Percentiles rank a stretch among this genome's conserved stretches.
Conservation (phyloP, 2,888 invertebrate species). For the Metacarcinus magister region DNA sequence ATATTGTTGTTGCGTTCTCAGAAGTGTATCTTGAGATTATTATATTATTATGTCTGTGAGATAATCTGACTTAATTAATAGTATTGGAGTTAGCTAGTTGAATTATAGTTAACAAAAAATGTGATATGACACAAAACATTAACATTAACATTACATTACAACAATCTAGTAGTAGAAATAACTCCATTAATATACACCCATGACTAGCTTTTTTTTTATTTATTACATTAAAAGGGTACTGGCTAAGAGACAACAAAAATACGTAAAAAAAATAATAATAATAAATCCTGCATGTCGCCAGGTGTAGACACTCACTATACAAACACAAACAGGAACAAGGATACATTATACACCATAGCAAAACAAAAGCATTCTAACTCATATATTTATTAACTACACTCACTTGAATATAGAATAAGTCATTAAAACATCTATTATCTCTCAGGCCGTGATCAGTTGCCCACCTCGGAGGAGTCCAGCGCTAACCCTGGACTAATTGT, state of each 20-base stretch:
- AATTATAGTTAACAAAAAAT: not conserved
- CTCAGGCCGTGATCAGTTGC: slow-evolving; percentile 53
- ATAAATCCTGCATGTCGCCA: too few relatives aligned
- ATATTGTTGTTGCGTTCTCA: not conserved
- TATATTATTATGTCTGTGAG: not conserved
- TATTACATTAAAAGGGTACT: too few relatives aligned
- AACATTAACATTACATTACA: too few relatives aligned
- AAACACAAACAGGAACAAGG: too few relatives aligned
- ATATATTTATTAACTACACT: too few relatives aligned
- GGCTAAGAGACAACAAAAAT: too few relatives aligned
- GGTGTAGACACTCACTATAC: too few relatives aligned
- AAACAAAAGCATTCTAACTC: too few relatives aligned
- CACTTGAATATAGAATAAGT: not conserved
- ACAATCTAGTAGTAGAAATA: too few relatives aligned
- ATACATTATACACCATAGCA: too few relatives aligned
- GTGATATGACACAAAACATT: not conserved
- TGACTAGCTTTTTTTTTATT: too few relatives aligned
- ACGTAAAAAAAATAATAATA: too few relatives aligned
- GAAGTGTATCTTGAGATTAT: not conserved
- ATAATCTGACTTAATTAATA: not conserved
- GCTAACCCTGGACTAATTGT: slow-evolving; percentile 69
- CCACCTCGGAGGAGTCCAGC: not conserved
- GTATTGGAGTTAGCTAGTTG: not conserved
- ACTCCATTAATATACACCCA: not conserved
- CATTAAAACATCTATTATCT: not conserved